phyloP scores from a whole-genome alignment of 2,888 invertebrate species.

The Seira ritae region DNA sequence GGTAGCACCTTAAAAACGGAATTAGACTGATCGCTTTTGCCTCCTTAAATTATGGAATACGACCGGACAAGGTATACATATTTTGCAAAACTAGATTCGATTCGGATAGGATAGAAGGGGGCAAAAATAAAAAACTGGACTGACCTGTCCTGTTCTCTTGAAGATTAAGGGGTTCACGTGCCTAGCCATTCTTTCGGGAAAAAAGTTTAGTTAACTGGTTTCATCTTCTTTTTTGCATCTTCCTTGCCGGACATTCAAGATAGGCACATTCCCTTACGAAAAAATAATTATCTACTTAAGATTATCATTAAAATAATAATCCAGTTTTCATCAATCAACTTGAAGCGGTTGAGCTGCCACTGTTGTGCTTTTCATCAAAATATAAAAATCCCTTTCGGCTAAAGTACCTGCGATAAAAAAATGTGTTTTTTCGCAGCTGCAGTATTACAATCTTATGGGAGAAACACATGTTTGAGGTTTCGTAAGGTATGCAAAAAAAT shows the following conservation, averaged over 20 bases:
- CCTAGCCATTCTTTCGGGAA: slow-evolving; percentile 31
- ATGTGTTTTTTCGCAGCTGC: slow-evolving; percentile 41
- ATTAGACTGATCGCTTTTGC: too few relatives aligned
- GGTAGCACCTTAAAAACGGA: neutral
- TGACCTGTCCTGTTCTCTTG: slow-evolving; percentile 42
- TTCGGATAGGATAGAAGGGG: too few relatives aligned
- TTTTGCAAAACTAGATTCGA: neutral
- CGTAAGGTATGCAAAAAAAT: slow-evolving; percentile 33
- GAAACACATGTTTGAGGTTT: neutral
- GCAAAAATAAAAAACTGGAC: slow-evolving; percentile 41
- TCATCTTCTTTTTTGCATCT: neutral
- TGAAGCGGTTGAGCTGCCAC: neutral
- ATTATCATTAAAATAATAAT: slow-evolving; percentile 41
- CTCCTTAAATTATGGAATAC: too few relatives aligned
- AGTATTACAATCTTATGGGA: neutral
- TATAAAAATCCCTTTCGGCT: slow-evolving; percentile 20
- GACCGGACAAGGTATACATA: too few relatives aligned
- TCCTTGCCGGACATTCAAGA: slow-evolving; percentile 37
- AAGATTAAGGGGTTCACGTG: slow-evolving; percentile 61
- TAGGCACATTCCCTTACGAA: slow-evolving; percentile 45
- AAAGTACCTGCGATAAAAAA: slow-evolving; percentile 1
- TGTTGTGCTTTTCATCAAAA: slow-evolving; percentile 2
- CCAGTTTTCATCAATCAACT: slow-evolving; percentile 58
- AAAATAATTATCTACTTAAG: slow-evolving; percentile 50
- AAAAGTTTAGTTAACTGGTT: neutral